Evolutionary conservation across 1,140 invertebrate species (phyloP), one percentile per base, ranked within the genome.

Genomic region (Atta texana): DNA sequence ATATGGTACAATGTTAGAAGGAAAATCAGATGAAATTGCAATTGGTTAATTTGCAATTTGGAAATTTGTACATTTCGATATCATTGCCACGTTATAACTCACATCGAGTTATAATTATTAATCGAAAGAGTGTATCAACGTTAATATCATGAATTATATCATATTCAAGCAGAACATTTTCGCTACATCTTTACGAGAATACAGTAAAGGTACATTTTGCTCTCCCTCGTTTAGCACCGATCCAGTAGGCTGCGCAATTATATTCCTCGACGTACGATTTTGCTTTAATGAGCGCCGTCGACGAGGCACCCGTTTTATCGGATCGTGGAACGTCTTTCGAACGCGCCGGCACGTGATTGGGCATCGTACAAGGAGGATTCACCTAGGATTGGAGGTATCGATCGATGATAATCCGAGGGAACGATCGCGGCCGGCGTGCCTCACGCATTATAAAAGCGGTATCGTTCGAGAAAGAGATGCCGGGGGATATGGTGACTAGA

Each of bases 391-490:
- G 87, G 87, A 80, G 82, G 87, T 61, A 82, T 91, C 91, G 89
- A 93, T 93, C 90, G 91, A 89, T 76, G 92, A 93, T 93, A 93
- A 93, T 93, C 88, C 88, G 88, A 89, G 89, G 89, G 88, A 92
- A 92, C 87, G 91, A 93, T 93, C 91, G 55, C 66, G 92, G 84
- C 66, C 57, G 84, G 64, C 51, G 72, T 86, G 82, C 77, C 88
- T 87, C 90, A 89, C 92, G 92, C 92, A 93, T 93, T 93, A 93
- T 88, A 92, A 93, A 90, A 93, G 90, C 91, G 91, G 92, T 91
- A 90, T 90, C 90, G 89, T 90, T 87, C 68, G 80, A 80, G 86
- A 76, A 71, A 81, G 76, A 92, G 92, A 90, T 85, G 86, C 87
- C 87, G 61, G 80, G 72, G 91, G 91, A 87, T 92, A 93, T 90